phyloP scores from a whole-genome alignment of 1,140 invertebrate genomes.

The Dinothrombium tinctorium region DNA sequence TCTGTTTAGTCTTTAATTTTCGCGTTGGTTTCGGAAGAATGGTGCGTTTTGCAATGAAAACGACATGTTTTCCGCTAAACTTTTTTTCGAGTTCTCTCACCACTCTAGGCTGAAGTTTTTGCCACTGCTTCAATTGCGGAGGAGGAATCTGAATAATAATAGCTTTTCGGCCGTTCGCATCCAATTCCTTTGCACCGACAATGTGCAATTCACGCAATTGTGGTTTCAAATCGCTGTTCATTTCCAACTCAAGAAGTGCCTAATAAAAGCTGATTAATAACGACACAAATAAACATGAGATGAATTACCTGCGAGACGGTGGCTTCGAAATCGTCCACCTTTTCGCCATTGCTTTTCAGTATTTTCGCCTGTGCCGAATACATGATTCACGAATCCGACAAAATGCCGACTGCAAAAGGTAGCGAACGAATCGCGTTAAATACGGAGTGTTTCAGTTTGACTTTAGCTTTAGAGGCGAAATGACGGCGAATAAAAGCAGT shows the following conservation, averaged over 20 bases:
- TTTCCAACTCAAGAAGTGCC: conserved; percentile 82
- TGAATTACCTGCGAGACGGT: conserved; percentile 41
- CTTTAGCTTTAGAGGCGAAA: too few species aligned
- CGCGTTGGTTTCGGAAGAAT: conserved; percentile 93
- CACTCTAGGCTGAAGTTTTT: conserved; percentile 85
- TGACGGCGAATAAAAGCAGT: too few species aligned
- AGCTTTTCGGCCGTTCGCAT: conserved; percentile 68
- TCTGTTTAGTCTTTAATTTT: conserved; percentile 74
- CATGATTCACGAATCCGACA: too few species aligned
- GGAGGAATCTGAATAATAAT: conserved; percentile 98
- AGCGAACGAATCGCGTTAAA: too few species aligned
- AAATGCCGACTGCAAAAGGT: too few species aligned
- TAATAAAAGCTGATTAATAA: conserved; percentile 21
- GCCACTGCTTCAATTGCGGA: conserved; percentile 85
- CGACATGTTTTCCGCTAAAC: conserved; percentile 94
- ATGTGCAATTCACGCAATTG: conserved; percentile 86
- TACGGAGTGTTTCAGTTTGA: too few species aligned
- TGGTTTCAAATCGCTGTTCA: conserved; percentile 86
- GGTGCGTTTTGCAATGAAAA: conserved; percentile 90
- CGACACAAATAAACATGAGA: background rate
- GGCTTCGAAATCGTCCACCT: conserved; percentile 70
- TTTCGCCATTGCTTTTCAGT: conserved; percentile 61
- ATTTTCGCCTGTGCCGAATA: conserved; percentile 38
- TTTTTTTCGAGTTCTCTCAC: conserved; percentile 98
- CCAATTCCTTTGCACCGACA: conserved; percentile 85